Conservation (phyloP, 2,888 invertebrate genomes). For the Odontothrips loti region DNA sequence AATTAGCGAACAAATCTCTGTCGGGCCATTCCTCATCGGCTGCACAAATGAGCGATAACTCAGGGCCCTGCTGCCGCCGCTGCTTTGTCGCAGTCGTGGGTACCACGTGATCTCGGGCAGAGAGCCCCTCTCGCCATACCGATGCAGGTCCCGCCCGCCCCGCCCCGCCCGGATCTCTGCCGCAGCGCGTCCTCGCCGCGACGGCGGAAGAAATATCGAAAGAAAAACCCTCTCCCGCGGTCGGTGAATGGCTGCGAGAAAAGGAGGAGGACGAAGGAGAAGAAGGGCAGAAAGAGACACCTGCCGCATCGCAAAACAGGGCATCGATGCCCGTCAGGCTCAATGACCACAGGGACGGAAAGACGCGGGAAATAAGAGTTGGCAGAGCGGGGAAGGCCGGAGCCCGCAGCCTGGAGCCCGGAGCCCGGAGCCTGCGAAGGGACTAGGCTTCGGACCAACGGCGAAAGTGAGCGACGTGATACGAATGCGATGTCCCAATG, state of each 20-base stretch:
- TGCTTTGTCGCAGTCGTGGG: neutral
- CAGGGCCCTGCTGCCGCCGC: neutral
- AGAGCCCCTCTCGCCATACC: neutral
- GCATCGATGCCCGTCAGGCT: neutral
- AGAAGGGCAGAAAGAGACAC: neutral
- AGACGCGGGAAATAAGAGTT: too few species aligned
- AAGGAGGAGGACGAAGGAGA: neutral
- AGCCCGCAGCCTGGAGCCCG: too few species aligned
- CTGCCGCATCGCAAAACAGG: neutral
- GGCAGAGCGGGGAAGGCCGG: too few species aligned
- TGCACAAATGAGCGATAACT: conserved; percentile 16
- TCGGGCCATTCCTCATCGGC: conserved; percentile 21
- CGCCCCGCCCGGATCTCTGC: neutral
- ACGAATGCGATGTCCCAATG: neutral
- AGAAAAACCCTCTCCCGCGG: neutral
- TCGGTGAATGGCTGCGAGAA: neutral
- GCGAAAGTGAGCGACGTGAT: conserved; percentile 14
- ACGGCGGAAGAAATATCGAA: neutral
- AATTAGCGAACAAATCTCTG: conserved; percentile 25
- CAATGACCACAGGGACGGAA: too few species aligned
- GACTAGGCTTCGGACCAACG: neutral
- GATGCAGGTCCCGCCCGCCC: neutral
- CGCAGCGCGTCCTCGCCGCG: neutral
- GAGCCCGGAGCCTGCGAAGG: neutral
- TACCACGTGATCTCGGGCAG: neutral